These are phyloP conservation scores for Cydia strobilella DNA, from an alignment of 1,140 invertebrate genomes.

Conservation along the genomic window DNA sequence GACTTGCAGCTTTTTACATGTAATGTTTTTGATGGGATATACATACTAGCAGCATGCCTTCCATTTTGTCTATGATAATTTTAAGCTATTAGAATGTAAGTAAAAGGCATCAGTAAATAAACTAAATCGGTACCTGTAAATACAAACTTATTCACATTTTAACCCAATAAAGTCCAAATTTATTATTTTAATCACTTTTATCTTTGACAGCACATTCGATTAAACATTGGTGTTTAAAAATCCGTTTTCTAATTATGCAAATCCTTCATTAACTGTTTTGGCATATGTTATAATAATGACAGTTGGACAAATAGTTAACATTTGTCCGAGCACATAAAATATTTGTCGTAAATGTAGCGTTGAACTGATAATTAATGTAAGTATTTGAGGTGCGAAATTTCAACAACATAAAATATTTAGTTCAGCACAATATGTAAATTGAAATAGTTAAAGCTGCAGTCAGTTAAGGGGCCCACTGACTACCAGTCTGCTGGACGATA, in stretches of 20 bases:
- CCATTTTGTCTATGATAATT: no score
- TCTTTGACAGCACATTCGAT: neutral
- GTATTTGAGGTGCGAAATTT: conserved; percentile 29
- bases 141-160: no score
- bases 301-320: conserved; percentile 18
- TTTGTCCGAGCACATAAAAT: neutral
- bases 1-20: no score
- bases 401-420: neutral
- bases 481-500: no score
- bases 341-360: conserved; percentile 18
- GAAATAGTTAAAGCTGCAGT: no score
- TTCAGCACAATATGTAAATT: neutral
- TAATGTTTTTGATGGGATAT: no score
- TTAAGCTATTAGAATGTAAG: no score
- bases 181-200: neutral
- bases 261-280: neutral
- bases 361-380: conserved; percentile 20
- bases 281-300: conserved; percentile 23
- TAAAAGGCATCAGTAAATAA: no score
- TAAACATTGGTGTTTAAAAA: conserved; percentile 15
- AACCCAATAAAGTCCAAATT: neutral
- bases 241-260: neutral
- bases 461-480: no score
- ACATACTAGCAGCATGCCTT: no score
- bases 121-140: no score